Conservation (phyloP, 2,113 vertebrate genomes). For the Ochotona princeps region DNA sequence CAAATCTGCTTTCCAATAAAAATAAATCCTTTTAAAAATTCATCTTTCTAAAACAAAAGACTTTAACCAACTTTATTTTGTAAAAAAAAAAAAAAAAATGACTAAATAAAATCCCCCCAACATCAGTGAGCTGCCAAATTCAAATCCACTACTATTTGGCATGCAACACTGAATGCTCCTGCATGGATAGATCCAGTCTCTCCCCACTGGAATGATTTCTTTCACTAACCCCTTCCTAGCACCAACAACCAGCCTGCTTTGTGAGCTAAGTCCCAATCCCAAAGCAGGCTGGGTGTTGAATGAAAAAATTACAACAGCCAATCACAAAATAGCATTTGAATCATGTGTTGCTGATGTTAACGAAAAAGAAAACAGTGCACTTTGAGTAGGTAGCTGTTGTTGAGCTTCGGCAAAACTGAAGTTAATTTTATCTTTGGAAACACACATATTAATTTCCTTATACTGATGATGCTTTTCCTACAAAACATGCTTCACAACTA, state of each 20-base stretch:
- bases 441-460: constrained; percentile 39
- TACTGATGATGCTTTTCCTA: constrained; percentile 43
- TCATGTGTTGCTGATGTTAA: constrained; percentile 72
- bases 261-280: constrained; percentile 80
- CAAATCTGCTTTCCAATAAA: too few species aligned
- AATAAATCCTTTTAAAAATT: not conserved
- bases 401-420: constrained; percentile 67
- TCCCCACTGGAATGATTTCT: constrained; percentile 66
- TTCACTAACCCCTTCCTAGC: constrained; percentile 66
- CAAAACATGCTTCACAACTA: not conserved
- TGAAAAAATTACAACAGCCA: constrained; percentile 84
- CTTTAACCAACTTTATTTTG: constrained; percentile 60
- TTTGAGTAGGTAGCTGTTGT: constrained; percentile 78
- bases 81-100: constrained; percentile 17
- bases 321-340: constrained; percentile 67
- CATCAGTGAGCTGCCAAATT: constrained; percentile 35
- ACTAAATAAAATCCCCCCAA: constrained; percentile 47
- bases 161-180: constrained; percentile 47
- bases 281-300: constrained; percentile 78
- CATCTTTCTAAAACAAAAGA: constrained; percentile 22
- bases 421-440: constrained; percentile 5
- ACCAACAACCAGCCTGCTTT: constrained; percentile 69
- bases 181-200: constrained; percentile 33
- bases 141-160: constrained; percentile 71
- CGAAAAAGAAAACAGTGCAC: constrained; percentile 42